Evolutionary conservation across 1,140 invertebrate species (phyloP).

Genomic region (Zaprionus capensis): DNA sequence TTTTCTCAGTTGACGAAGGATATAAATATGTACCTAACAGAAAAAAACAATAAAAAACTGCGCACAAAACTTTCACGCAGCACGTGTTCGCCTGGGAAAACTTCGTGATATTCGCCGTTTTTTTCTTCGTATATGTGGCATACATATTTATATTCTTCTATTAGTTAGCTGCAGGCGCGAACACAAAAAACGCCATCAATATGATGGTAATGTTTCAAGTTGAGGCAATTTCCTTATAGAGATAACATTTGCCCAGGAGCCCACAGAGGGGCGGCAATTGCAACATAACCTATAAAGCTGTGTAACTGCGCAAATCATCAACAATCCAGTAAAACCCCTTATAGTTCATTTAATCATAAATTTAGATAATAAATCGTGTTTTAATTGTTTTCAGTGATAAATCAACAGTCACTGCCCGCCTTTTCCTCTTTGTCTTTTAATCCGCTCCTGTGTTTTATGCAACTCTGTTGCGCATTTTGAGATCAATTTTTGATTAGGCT

Average conservation of each 20-base stretch:
- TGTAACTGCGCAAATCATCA: neutral
- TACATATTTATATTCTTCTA: conserved; percentile 12
- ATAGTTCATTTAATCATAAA: neutral
- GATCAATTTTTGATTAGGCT: conserved; percentile 64
- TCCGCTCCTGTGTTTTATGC: neutral
- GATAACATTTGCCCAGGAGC: conserved; percentile 12
- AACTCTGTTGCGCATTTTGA: conserved; percentile 23
- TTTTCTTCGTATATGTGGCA: conserved; percentile 2
- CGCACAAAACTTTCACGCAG: conserved; percentile 36
- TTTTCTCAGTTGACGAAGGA: too few relatives aligned
- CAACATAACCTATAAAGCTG: too few relatives aligned
- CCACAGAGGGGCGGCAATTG: too few relatives aligned
- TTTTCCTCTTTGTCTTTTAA: neutral
- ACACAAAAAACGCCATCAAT: conserved; percentile 41
- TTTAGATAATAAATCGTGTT: neutral
- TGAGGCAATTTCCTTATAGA: conserved; percentile 38
- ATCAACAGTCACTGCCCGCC: neutral
- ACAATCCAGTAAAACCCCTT: neutral
- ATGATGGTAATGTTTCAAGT: conserved; percentile 45
- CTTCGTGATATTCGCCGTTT: conserved; percentile 25
- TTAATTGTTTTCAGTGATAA: neutral
- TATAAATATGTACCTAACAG: neutral
- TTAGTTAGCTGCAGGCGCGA: conserved; percentile 26
- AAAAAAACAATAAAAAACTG: conserved; percentile 1
- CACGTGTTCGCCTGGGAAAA: conserved; percentile 31